These are phyloP conservation scores for Chaetodon trifascialis DNA, from an alignment of 2,113 vertebrate genomes.

Conservation along the genomic window DNA sequence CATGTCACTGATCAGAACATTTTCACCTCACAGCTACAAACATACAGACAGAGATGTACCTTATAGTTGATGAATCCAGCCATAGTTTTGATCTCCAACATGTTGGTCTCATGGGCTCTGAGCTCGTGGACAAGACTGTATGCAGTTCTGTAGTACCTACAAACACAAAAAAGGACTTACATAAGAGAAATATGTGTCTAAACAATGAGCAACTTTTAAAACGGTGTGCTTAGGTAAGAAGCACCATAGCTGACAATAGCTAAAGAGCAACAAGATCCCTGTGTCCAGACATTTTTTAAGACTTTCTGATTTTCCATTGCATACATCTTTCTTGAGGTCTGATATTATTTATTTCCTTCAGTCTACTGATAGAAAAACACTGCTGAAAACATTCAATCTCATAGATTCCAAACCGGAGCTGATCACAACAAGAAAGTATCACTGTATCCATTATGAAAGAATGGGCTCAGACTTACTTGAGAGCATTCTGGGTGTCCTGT, in stretches of 20 bases:
- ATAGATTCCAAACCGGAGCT: neutral
- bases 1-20: neutral
- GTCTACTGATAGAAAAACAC: neutral
- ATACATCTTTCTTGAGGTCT: neutral
- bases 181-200: neutral
- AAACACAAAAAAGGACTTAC: neutral
- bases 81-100: constrained; percentile 98
- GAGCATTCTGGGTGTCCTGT: constrained; percentile 97
- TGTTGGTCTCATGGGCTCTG: constrained; percentile 96
- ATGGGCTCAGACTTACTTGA: constrained; percentile 89
- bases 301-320: neutral
- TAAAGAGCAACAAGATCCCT: too few species aligned
- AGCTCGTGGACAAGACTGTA: constrained; percentile 97
- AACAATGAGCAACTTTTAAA: neutral
- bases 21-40: neutral
- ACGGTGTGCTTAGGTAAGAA: too few species aligned
- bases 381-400: neutral
- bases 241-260: too few species aligned
- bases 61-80: constrained; percentile 99
- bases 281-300: neutral
- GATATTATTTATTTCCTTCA: neutral
- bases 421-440: neutral
- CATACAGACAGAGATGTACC: constrained; percentile 78
- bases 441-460: neutral
- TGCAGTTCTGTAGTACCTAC: constrained; percentile 93